These are phyloP conservation scores for Columba janthina DNA, from an alignment of 2,113 vertebrate genomes.

Conservation along the genomic window DNA sequence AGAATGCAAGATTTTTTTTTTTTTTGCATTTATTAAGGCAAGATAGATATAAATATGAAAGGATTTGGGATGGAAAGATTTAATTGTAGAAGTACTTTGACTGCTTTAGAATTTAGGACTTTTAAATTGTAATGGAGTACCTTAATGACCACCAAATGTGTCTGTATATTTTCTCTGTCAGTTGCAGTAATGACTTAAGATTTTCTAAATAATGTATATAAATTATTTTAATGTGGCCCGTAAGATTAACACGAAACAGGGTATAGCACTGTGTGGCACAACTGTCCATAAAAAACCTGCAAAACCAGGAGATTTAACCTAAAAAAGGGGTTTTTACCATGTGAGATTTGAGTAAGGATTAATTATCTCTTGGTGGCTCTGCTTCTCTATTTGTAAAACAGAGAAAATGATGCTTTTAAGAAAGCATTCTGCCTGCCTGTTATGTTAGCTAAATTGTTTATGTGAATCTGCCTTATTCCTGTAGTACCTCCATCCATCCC, in stretches of 20 bases:
- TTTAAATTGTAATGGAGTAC: not conserved
- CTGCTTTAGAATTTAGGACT: not conserved
- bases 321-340: not conserved
- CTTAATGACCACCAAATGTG: not conserved
- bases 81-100: not conserved
- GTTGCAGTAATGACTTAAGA: not conserved
- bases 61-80: not conserved
- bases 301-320: not conserved
- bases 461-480: not conserved
- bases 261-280: not conserved
- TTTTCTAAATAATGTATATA: not conserved
- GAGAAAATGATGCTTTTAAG: not conserved
- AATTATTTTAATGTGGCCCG: not conserved
- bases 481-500: too few relatives aligned
- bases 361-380: not conserved
- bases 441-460: rapidly evolving
- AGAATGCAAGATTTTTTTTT: not conserved
- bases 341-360: not conserved
- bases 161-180: not conserved
- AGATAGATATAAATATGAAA: not conserved
- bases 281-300: not conserved
- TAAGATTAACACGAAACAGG: not conserved
- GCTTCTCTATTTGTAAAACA: not conserved
- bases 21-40: not conserved
- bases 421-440: not conserved